Conservation (phyloP, 2,797 vertebrate genomes). For the Heterohyrax brucei region DNA sequence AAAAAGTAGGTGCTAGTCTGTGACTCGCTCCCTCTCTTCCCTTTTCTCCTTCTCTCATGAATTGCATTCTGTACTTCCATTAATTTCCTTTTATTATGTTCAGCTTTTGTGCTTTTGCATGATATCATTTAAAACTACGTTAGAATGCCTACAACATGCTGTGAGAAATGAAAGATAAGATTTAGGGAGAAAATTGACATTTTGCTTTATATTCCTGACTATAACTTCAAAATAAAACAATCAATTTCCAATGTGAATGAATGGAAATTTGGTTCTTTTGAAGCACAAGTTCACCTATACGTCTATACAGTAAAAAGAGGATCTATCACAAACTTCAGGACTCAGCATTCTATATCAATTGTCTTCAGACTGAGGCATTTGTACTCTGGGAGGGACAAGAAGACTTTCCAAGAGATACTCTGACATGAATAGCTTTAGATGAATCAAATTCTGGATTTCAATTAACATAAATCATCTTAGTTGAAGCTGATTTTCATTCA, state of each 20-base stretch:
- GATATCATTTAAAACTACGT: background rate
- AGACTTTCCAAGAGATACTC: background rate
- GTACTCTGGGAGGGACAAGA: background rate
- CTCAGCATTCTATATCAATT: background rate
- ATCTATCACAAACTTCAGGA: background rate
- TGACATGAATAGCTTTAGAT: conserved; percentile 6
- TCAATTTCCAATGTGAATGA: background rate
- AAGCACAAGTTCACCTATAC: background rate
- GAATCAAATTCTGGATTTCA: conserved; percentile 11
- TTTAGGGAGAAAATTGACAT: background rate
- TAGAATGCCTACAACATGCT: background rate
- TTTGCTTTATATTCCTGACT: conserved; percentile 16
- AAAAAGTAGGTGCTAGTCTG: background rate
- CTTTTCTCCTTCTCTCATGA: background rate
- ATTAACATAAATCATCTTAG: background rate
- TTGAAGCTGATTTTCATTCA: background rate
- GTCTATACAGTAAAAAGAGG: background rate
- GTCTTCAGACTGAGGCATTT: background rate
- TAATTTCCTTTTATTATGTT: background rate
- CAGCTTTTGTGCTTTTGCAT: background rate
- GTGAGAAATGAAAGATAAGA: background rate
- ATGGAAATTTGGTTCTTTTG: conserved; percentile 15
- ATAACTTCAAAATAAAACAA: conserved; percentile 53
- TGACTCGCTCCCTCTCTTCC: background rate
- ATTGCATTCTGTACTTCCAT: background rate